Evolutionary conservation across 2,797 vertebrate genomes (phyloP).

Genomic region (Smutsia temminckii): DNA sequence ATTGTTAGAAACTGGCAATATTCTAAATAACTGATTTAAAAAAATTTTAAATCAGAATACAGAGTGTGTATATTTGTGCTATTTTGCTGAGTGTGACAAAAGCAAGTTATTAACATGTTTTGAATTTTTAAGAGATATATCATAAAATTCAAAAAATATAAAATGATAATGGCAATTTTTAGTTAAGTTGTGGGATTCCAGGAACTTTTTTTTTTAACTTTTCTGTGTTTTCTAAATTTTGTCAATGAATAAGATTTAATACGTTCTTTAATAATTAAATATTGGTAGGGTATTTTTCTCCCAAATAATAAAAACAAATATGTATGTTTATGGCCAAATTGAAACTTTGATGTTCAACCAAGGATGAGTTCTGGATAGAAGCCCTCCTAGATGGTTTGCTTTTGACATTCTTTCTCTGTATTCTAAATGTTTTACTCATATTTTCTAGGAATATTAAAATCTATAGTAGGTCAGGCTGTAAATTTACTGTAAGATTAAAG

Average conservation of each 20-base stretch:
- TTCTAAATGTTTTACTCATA: conserved; percentile 3
- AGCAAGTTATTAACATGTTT: conserved; percentile 21
- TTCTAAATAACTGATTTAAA: conserved; percentile 38
- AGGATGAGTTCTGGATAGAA: not conserved
- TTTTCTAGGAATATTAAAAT: conserved; percentile 32
- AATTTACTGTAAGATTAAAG: not conserved
- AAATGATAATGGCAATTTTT: conserved; percentile 13
- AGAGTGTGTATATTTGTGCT: conserved; percentile 11
- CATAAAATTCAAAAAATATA: not conserved
- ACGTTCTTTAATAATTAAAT: not conserved
- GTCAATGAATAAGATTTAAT: conserved; percentile 23
- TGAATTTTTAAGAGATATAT: conserved; percentile 33
- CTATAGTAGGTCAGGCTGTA: not conserved
- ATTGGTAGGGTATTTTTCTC: conserved; percentile 10
- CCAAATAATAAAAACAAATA: conserved; percentile 84
- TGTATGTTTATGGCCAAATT: conserved; percentile 39
- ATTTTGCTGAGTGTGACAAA: conserved; percentile 50
- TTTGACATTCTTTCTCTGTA: not conserved
- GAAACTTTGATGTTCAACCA: not conserved
- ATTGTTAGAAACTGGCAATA: conserved; percentile 29
- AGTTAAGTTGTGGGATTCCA: not conserved
- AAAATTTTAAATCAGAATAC: conserved; percentile 7
- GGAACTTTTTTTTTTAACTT: not conserved
- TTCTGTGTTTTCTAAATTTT: conserved; percentile 31
- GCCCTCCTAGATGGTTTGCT: not conserved